These are phyloP conservation scores for Lepidurus packardi DNA, from an alignment of 1,140 invertebrate genomes.

Conservation along the genomic window DNA sequence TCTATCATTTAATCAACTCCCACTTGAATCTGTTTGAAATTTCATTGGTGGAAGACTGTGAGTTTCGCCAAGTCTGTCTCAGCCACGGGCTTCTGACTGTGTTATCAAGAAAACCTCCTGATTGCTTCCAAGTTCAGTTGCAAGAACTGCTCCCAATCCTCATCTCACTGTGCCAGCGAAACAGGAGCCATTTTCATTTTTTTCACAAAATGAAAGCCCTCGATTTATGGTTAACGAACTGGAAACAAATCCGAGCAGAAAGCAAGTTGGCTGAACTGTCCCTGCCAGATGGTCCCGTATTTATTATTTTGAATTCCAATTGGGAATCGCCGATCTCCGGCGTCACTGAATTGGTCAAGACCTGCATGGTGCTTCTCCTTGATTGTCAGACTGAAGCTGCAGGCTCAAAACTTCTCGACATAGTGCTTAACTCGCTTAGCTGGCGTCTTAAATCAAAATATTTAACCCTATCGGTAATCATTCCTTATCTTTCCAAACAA, in stretches of 20 bases:
- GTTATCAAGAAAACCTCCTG: background rate
- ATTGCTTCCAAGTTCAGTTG: background rate
- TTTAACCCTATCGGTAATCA: background rate
- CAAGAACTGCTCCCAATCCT: background rate
- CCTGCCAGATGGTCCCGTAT: background rate
- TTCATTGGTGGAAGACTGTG: background rate
- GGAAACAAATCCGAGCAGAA: background rate
- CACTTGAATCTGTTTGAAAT: background rate
- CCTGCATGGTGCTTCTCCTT: background rate
- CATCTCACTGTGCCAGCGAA: background rate
- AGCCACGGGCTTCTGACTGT: background rate
- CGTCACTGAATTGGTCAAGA: background rate
- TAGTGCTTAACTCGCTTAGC: conserved; percentile 1
- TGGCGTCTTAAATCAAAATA: conserved; percentile 5
- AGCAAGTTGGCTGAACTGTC: background rate
- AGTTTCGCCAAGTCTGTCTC: background rate
- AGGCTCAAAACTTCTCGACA: background rate
- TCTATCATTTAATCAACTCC: background rate
- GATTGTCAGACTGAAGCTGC: background rate
- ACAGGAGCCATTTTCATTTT: background rate
- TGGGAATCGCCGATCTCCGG: background rate
- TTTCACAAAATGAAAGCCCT: background rate
- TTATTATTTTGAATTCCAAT: background rate
- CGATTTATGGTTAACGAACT: background rate
- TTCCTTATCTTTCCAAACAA: background rate